Percentiles rank a stretch among this genome's conserved stretches.
phyloP scores from a whole-genome alignment of 2,113 vertebrate species.

The Gopherus evgoodei region DNA sequence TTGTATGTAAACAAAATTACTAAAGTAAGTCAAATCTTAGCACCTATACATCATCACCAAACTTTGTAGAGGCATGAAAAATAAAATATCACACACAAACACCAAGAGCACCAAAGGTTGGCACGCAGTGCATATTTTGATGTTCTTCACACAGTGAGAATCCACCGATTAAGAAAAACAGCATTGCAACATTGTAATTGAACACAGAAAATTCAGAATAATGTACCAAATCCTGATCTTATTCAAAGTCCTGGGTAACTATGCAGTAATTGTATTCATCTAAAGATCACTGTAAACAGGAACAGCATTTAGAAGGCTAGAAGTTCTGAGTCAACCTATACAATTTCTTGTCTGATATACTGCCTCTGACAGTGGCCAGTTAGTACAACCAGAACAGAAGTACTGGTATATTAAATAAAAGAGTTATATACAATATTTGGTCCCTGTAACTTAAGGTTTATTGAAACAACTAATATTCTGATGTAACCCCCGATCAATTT shows the following conservation, averaged over 20 bases:
- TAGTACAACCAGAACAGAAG: neutral
- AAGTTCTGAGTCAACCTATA: rapidly evolving
- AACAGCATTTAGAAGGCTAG: neutral
- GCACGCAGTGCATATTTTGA: rapidly evolving
- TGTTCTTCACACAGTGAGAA: neutral
- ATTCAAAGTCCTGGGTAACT: neutral
- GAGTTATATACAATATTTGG: neutral
- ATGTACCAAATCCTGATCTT: neutral
- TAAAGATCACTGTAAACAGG: neutral
- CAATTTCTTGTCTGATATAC: neutral
- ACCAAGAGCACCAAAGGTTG: rapidly evolving
- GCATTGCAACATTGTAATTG: neutral
- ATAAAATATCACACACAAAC: neutral
- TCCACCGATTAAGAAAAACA: neutral
- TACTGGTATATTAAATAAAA: neutral
- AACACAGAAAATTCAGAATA: neutral
- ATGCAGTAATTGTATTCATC: neutral
- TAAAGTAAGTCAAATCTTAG: neutral
- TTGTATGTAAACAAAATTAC: neutral
- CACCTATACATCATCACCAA: neutral
- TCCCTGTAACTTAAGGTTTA: neutral
- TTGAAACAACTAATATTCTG: neutral
- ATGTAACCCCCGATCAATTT: neutral
- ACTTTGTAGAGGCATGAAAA: neutral
- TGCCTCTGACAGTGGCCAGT: rapidly evolving